Percentiles rank a stretch among this genome's conserved stretches.
These are phyloP conservation scores for Cerastoderma edule DNA, from an alignment of 2,888 invertebrate genomes.

Conservation along the genomic window DNA sequence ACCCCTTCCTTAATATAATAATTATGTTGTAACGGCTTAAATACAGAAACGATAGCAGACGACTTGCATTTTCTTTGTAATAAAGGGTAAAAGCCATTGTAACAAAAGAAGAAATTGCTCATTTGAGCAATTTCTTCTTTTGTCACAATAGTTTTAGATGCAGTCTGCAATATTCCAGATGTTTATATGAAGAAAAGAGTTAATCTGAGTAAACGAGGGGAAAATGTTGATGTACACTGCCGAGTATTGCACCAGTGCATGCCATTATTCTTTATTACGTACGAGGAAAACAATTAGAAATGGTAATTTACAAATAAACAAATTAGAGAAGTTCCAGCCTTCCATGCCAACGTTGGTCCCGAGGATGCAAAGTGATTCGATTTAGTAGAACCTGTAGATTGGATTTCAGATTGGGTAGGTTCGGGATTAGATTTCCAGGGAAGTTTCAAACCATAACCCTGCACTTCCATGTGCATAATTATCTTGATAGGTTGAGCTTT, in stretches of 20 bases:
- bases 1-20: too few relatives aligned
- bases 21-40: too few relatives aligned
- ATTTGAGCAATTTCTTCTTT: too few relatives aligned
- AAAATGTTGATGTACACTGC: conserved; percentile 11
- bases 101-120: too few relatives aligned
- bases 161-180: too few relatives aligned
- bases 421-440: conserved; percentile 14
- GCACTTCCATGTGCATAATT: too few relatives aligned
- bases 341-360: not conserved
- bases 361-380: conserved; percentile 25
- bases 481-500: too few relatives aligned
- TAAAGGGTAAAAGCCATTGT: too few relatives aligned
- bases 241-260: not conserved
- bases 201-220: conserved; percentile 1
- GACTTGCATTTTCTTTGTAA: too few relatives aligned
- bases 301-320: conserved; percentile 26
- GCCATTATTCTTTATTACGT: conserved; percentile 26
- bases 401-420: conserved; percentile 29
- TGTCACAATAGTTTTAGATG: too few relatives aligned
- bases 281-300: conserved; percentile 24
- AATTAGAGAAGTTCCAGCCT: conserved; percentile 19
- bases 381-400: conserved; percentile 21
- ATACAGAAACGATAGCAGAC: too few relatives aligned
- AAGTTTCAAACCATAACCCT: conserved; percentile 7
- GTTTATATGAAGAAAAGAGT: too few relatives aligned